Evolutionary conservation across 2,797 vertebrate genomes (phyloP).

Genomic region (Falco peregrinus): DNA sequence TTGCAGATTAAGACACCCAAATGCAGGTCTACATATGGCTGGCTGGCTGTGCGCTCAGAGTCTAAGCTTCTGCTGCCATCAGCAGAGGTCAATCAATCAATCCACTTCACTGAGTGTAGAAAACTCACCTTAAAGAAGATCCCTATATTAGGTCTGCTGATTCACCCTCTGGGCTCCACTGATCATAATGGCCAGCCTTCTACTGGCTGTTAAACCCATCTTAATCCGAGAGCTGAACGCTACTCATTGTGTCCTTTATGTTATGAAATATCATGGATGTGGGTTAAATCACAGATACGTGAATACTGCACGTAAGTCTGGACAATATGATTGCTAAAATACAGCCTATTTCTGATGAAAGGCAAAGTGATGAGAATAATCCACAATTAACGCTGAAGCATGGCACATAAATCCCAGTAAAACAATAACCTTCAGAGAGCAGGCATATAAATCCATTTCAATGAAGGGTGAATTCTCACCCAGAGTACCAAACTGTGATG

Average conservation of each 20-base stretch:
- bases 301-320: background rate
- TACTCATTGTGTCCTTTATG: background rate
- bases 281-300: background rate
- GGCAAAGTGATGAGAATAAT: background rate
- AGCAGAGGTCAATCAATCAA: background rate
- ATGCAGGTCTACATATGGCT: background rate
- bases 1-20: background rate
- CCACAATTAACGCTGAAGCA: constrained; percentile 21
- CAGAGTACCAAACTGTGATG: background rate
- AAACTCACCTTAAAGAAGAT: background rate
- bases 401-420: background rate
- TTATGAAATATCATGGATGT: background rate
- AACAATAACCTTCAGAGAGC: background rate
- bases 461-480: background rate
- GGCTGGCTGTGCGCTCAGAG: fast-evolving
- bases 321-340: background rate
- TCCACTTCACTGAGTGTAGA: background rate
- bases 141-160: background rate
- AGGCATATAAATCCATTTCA: background rate
- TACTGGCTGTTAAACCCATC: background rate
- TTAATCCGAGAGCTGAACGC: background rate
- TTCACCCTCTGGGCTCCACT: background rate
- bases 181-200: background rate
- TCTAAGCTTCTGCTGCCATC: background rate
- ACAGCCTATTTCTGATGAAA: background rate